Evolutionary conservation across 1,140 invertebrate genomes (phyloP).

Genomic region (Chironomus striatipennis): DNA sequence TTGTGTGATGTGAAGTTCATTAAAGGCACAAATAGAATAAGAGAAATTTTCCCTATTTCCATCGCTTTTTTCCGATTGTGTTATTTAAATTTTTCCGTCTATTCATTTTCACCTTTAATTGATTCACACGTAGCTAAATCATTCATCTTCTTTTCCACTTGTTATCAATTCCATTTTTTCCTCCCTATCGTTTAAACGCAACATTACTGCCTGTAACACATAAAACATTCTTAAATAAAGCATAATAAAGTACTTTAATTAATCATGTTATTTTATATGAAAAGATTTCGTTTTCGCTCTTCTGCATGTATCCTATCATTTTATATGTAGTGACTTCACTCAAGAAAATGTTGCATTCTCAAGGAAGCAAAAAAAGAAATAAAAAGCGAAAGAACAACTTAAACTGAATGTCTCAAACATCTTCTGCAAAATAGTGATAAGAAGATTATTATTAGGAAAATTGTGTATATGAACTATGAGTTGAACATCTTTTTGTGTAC

Average conservation of each 20-base stretch:
- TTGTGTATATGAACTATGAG: too few relatives aligned
- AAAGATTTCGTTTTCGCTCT: background rate
- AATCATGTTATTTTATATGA: slow-evolving; percentile 4
- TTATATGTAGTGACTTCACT: background rate
- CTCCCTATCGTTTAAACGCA: too few relatives aligned
- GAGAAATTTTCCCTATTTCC: background rate
- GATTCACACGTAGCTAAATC: too few relatives aligned
- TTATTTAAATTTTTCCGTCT: background rate
- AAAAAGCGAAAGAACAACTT: background rate
- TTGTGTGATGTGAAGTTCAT: background rate
- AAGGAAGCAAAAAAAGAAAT: too few relatives aligned
- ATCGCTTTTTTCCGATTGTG: background rate
- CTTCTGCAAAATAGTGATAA: slow-evolving; percentile 12
- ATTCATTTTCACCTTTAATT: too few relatives aligned
- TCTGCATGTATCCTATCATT: too few relatives aligned
- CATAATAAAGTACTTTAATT: background rate
- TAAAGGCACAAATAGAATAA: background rate
- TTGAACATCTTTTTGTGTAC: too few relatives aligned
- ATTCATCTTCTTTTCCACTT: background rate
- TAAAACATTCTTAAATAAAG: background rate
- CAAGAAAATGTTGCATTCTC: background rate
- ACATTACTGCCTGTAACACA: too few relatives aligned
- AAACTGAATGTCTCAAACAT: slow-evolving; percentile 7
- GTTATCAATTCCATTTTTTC: slow-evolving; percentile 1
- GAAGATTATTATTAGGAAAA: slow-evolving; percentile 14